These are phyloP conservation scores for Ageneiosus marmoratus DNA, from an alignment of 2,113 vertebrate species.

Conservation along the genomic window DNA sequence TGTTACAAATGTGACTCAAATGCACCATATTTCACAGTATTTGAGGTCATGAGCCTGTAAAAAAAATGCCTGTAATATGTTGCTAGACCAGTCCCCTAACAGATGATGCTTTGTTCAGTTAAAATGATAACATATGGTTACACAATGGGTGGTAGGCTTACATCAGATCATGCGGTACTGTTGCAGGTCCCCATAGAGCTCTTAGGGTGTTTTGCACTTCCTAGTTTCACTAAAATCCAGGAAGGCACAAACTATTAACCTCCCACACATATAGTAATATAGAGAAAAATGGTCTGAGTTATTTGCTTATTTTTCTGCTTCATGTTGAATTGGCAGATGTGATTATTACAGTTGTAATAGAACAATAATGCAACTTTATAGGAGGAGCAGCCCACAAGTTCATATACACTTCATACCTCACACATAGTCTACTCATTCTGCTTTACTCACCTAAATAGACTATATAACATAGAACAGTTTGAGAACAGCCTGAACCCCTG, in stretches of 20 bases:
- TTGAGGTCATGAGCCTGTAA: slow-evolving; percentile 11
- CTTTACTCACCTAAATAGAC: not conserved
- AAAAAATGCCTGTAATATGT: slow-evolving; percentile 1
- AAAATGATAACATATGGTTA: slow-evolving; percentile 22
- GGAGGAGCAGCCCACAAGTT: not conserved
- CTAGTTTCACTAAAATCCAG: slow-evolving; percentile 20
- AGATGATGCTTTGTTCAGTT: slow-evolving; percentile 19
- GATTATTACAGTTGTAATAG: not conserved
- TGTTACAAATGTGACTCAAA: slow-evolving; percentile 1
- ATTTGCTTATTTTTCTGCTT: slow-evolving; percentile 57
- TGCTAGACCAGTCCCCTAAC: not conserved
- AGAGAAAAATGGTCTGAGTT: not conserved
- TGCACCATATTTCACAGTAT: not conserved
- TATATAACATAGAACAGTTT: not conserved
- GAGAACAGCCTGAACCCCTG: not conserved
- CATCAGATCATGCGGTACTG: slow-evolving; percentile 11
- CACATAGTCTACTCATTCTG: not conserved
- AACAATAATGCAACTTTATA: not conserved
- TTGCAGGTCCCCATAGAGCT: slow-evolving; percentile 12
- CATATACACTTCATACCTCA: not conserved
- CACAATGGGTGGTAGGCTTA: slow-evolving; percentile 10
- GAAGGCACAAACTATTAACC: not conserved
- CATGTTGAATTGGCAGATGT: slow-evolving; percentile 15
- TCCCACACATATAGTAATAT: not conserved
- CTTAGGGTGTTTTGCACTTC: slow-evolving; percentile 31